Percentiles rank a stretch among this genome's conserved stretches.
These are phyloP conservation scores for Pimephales promelas DNA, from an alignment of 2,113 vertebrate genomes.

Conservation along the genomic window DNA sequence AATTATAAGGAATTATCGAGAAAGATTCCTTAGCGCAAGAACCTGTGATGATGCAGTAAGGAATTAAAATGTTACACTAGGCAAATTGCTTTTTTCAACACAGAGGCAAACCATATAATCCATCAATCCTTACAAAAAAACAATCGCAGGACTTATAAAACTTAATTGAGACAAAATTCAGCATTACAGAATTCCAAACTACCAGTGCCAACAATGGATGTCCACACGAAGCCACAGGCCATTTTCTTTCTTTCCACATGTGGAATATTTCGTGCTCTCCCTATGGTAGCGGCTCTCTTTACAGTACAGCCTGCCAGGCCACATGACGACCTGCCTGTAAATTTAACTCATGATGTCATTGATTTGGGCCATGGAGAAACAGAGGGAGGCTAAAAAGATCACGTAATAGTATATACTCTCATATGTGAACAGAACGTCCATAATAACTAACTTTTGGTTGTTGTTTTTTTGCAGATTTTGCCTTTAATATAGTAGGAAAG, in stretches of 20 bases:
- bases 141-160: background rate
- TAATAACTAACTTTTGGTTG: background rate
- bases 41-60: background rate
- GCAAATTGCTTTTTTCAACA: conserved; percentile 29
- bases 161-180: conserved; percentile 22
- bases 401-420: conserved; percentile 28
- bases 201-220: conserved; percentile 61
- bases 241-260: conserved; percentile 77
- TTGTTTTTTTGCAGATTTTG: too few species aligned
- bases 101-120: background rate
- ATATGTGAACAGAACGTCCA: background rate
- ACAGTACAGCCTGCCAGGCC: conserved; percentile 59
- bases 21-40: conserved; percentile 37
- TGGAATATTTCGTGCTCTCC: conserved; percentile 73
- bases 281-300: conserved; percentile 68
- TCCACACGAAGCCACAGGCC: conserved; percentile 76
- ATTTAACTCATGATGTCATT: conserved; percentile 75
- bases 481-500: too few species aligned
- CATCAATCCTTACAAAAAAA: conserved; percentile 17
- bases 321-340: conserved; percentile 65
- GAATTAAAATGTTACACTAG: conserved; percentile 10
- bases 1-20: conserved; percentile 33
- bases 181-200: conserved; percentile 36
- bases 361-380: conserved; percentile 59
- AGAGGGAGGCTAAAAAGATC: conserved; percentile 47